Conservation (phyloP, 2,888 invertebrate species). For the Mythimna vitellina region DNA sequence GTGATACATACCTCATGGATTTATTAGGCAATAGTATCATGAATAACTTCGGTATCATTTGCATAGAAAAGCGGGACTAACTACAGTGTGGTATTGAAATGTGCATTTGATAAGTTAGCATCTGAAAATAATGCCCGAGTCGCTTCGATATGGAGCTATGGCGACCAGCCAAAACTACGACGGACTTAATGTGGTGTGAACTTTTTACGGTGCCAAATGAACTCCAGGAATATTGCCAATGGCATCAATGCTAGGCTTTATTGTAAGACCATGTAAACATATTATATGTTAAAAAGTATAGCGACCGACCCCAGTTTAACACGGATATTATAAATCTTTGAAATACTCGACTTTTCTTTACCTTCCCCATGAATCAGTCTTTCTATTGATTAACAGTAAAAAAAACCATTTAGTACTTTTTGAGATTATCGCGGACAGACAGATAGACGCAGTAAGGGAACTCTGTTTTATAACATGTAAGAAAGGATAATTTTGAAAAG, state of each 20-base stretch:
- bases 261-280: conserved; percentile 5
- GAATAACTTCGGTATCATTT: conserved; percentile 59
- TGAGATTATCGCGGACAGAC: too few species aligned
- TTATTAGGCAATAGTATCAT: conserved; percentile 30
- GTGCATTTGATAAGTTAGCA: conserved; percentile 66
- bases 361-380: too few species aligned
- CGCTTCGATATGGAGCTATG: conserved; percentile 71
- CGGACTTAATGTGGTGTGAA: conserved; percentile 85
- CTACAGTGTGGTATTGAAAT: conserved; percentile 32
- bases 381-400: too few species aligned
- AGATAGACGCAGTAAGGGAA: too few species aligned
- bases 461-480: too few species aligned
- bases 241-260: conserved; percentile 59
- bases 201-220: conserved; percentile 84
- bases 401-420: too few species aligned
- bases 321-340: too few species aligned
- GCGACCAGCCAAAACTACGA: conserved; percentile 80
- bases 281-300: neutral
- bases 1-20: conserved; percentile 3
- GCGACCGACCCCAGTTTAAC: too few species aligned
- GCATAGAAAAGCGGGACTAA: conserved; percentile 52
- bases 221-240: conserved; percentile 76
- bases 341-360: too few species aligned
- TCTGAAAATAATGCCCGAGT: conserved; percentile 73
- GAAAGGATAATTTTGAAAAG: neutral